A percentile compares a stretch with the other conserved stretches of the same genome.
Evolutionary conservation across 37 sponge, comb jelly and placozoan species (phyloP).

Genomic region (Oscarella lobularis): DNA sequence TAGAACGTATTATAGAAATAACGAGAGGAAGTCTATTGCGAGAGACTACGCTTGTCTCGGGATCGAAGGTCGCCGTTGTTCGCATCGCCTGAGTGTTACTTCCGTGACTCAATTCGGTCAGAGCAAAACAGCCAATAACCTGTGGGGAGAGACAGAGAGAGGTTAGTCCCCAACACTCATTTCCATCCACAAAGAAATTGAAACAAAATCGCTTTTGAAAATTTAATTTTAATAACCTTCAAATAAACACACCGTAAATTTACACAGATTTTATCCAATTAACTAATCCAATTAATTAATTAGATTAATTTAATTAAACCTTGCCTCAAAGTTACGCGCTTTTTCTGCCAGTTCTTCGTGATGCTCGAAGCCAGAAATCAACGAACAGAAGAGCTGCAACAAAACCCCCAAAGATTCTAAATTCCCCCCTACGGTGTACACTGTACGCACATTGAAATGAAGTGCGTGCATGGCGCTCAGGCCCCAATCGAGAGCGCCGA

Average conservation of each 20-base stretch:
- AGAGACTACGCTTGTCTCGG: constrained; percentile 42
- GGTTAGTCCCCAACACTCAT: background rate
- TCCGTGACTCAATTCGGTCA: constrained; percentile 94
- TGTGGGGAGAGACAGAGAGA: background rate
- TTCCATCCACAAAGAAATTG: too few relatives aligned
- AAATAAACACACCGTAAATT: too few relatives aligned
- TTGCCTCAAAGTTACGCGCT: background rate
- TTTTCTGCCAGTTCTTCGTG: background rate
- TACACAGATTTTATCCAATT: too few relatives aligned
- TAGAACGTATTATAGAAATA: background rate
- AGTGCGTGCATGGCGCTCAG: constrained; percentile 7
- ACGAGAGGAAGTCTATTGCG: background rate
- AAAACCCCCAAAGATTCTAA: background rate
- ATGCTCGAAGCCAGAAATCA: constrained; percentile 5
- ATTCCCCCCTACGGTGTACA: too few relatives aligned
- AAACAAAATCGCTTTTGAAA: too few relatives aligned
- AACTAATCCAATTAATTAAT: too few relatives aligned
- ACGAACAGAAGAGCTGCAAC: constrained; percentile 20
- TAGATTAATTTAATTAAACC: too few relatives aligned
- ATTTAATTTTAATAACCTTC: too few relatives aligned
- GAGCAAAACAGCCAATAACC: constrained; percentile 86
- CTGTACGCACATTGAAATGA: background rate
- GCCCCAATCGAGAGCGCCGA: constrained; percentile 18
- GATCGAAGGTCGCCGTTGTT: constrained; percentile 90
- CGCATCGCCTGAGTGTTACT: constrained; percentile 77